Base-by-base conservation (phyloP, 2,888 invertebrate genomes). In the Meghimatium bilineatum region DNA sequence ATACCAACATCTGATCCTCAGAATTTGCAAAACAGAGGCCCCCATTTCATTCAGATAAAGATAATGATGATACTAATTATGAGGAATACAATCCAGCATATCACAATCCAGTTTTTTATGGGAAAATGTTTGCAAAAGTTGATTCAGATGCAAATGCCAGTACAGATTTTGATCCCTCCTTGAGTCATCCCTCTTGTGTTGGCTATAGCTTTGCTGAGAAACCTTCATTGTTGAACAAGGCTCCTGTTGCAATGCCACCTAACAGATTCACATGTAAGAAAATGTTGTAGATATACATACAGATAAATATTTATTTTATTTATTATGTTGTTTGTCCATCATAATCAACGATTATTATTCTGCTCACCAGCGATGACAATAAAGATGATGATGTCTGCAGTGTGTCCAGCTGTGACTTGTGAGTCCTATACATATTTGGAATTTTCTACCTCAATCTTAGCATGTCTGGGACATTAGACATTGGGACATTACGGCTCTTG, bases 41-140 rank as follows among this genome's bases (percentile, higher is more conserved):
- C 72, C 88, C 89, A 71, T 87, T 82, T 85, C 80, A 72, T 52
- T 1, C 26, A 1, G 91, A 92, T 75, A 91, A 92, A 82, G 91
- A 92, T 86, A 85, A 83, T 26, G 77, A 85, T 38, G 72, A 87
- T 20, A 91, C 92, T 84, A 91, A 91, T 38, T 90, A 90, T 83
- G 85, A 87, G 80, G 90, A 93, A 84, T 93, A 89, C 90, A 92
- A 93, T 88, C 90, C 93, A 29, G 85, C 91, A 20, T 90, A 88
- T 84, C 92, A 92, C 84, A 90, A 89, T 75, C 93, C 93, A 2
- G 93, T 92, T 0, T 93, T 93, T 83, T 93, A 91, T 89, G 93
- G 93, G 6, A 89, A 89, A 38, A 91, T 93, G 91, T 89, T 90
- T 80, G 85, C 88, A 38, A 85, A 80, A 23, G 86, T 91, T 20